phyloP scores from a whole-genome alignment of 2,113 vertebrate species.

The Saguinus midas region DNA sequence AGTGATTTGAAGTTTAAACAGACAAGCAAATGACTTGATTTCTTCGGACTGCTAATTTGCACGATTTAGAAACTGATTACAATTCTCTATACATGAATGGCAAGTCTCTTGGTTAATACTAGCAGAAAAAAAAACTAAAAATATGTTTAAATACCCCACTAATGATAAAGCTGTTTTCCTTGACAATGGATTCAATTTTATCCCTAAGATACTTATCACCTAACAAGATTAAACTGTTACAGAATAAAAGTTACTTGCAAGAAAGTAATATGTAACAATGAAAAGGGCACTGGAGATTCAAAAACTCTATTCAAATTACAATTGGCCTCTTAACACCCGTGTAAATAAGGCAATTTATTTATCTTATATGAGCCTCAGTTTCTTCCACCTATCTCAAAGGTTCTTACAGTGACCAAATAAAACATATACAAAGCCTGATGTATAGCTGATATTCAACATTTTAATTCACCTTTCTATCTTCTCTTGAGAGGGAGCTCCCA shows the following conservation, averaged over 20 bases:
- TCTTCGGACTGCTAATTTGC: constrained; percentile 7
- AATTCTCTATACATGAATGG: background rate
- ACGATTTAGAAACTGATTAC: constrained; percentile 29
- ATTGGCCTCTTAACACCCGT: background rate
- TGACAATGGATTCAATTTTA: constrained; percentile 21
- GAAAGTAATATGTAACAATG: background rate
- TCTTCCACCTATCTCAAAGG: background rate
- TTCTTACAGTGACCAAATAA: background rate
- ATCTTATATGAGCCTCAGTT: background rate
- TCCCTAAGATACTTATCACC: background rate
- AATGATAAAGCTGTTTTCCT: background rate
- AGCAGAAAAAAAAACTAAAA: background rate
- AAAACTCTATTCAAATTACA: constrained; percentile 19
- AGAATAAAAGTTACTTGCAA: constrained; percentile 28
- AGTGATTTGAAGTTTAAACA: constrained; percentile 35
- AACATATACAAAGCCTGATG: background rate
- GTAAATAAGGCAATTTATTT: background rate
- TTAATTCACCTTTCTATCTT: background rate
- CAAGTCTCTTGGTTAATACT: background rate
- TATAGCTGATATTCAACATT: background rate
- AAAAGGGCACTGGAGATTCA: background rate
- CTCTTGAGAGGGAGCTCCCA: background rate
- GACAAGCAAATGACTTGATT: constrained; percentile 21
- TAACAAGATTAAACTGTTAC: background rate
- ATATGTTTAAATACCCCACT: background rate